These are phyloP conservation scores for Gnathonemus echidnorhynchus DNA, from an alignment of 2,113 vertebrate genomes.

Conservation along the genomic window DNA sequence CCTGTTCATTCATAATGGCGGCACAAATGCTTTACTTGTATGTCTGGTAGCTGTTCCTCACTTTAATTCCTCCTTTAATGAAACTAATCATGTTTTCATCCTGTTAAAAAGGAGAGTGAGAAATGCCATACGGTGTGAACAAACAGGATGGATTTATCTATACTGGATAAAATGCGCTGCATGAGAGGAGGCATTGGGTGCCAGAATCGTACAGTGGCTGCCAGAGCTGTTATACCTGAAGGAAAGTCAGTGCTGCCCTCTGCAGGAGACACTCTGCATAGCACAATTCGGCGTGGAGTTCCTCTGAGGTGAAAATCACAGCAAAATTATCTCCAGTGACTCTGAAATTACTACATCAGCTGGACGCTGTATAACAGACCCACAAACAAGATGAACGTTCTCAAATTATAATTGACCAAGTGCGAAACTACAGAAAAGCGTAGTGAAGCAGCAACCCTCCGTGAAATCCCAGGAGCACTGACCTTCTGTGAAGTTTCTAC, in stretches of 20 bases:
- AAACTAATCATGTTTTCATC: constrained; percentile 99
- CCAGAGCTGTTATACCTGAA: constrained; percentile 69
- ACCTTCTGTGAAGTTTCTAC: constrained; percentile 88
- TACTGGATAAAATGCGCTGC: background rate
- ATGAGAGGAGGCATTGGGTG: background rate
- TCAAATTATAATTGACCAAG: constrained; percentile 1
- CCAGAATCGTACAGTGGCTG: background rate
- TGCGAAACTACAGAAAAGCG: background rate
- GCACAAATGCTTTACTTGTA: constrained; percentile 64
- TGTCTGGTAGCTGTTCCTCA: constrained; percentile 93
- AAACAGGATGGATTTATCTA: background rate
- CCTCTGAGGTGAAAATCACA: constrained; percentile 63
- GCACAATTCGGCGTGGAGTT: constrained; percentile 94
- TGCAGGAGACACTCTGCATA: constrained; percentile 95
- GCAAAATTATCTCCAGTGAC: constrained; percentile 20
- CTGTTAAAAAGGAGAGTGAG: constrained; percentile 47
- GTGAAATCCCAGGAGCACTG: constrained; percentile 24
- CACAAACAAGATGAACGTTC: constrained; percentile 3
- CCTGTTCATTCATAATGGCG: background rate
- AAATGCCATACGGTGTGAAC: background rate
- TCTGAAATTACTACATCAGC: background rate
- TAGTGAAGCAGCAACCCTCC: background rate
- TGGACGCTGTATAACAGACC: constrained; percentile 5
- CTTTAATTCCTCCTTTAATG: constrained; percentile 95
- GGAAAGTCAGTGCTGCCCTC: constrained; percentile 92